Evolutionary conservation across 2,113 vertebrate genomes (phyloP), one percentile per base, ranked within the genome.

Genomic region (Hydropotes inermis): DNA sequence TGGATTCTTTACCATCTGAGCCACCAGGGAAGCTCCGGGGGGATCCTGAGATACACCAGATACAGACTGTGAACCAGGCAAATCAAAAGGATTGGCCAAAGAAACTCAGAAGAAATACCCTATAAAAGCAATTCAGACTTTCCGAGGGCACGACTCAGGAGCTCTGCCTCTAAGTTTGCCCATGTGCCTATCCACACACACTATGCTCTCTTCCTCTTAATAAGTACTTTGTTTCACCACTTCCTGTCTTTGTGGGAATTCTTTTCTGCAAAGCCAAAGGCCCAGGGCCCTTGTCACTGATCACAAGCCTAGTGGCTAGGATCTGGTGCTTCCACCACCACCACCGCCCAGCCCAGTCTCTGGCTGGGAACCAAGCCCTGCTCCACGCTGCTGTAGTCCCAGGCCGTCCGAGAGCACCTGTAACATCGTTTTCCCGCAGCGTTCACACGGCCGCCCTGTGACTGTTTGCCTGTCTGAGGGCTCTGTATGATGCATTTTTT

Each of bases 401-500:
- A 14, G 36, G 70, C 70, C 23, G 12, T 27, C 70, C 23, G 3
- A 43, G 21, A 43, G 21, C 11, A 3, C 23, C 67, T 3, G 25
- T 1, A 39, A 61, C 25, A 10, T n/a, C 17, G 30, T 19, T 88
- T 82, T 30, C 58, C 33, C 45, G 45, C 2, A 39, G 61, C 17
- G 4, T 16, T 12, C 10, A 13, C 5, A 5, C 5, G 47, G 0
- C 45, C 4, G 12, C 27, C 30, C 47, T 17, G 50, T 11, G 3
- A 14, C 6, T 14, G 6, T 76, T 30, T 27, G 55, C 16, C 52
- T 21, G 52, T 30, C 33, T 30, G 1, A 12, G 23, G 52, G 39
- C 60, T 67, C 61, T 1, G 1, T 2, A 13, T 19, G 9, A 25
- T 3, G 30, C 23, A 47, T 15, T 61, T 3, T 47, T 70, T 70